Percentiles rank a stretch among this genome's conserved stretches.
These are phyloP conservation scores for Mamestra configurata DNA, from an alignment of 1,140 invertebrate species.

Conservation along the genomic window DNA sequence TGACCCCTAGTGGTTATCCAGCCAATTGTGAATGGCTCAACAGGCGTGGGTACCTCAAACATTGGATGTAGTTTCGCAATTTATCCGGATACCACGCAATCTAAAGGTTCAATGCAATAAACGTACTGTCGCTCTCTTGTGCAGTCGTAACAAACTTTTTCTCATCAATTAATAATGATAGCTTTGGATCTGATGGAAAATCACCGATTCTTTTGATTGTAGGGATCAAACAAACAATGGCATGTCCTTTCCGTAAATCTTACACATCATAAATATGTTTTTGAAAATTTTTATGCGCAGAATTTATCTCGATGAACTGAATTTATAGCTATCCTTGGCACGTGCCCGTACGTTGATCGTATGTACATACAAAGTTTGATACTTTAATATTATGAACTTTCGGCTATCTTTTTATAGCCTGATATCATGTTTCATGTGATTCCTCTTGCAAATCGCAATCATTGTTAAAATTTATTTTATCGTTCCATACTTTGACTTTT, in stretches of 20 bases:
- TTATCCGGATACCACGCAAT: slow-evolving; percentile 31
- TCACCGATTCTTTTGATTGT: neutral
- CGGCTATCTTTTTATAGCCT: too few relatives aligned
- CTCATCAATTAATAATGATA: neutral
- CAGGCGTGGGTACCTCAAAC: slow-evolving; percentile 39
- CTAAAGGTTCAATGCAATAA: slow-evolving; percentile 28
- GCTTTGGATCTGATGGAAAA: slow-evolving; percentile 1
- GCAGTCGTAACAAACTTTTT: neutral
- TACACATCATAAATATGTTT: neutral
- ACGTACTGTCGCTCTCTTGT: slow-evolving; percentile 6
- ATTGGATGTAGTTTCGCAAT: slow-evolving; percentile 35
- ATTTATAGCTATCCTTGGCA: neutral
- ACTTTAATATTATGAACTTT: neutral
- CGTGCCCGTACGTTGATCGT: neutral
- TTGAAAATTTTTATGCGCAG: neutral
- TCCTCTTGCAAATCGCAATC: neutral
- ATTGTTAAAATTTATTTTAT: neutral
- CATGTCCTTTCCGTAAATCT: neutral
- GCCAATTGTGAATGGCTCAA: slow-evolving; percentile 56
- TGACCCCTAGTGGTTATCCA: slow-evolving; percentile 61
- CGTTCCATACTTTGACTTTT: neutral
- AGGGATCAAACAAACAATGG: neutral
- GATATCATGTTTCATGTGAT: neutral
- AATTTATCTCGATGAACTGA: neutral
- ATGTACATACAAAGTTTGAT: neutral